Base-by-base conservation (phyloP, 2,888 invertebrate species). In the Drosophila nr. medialis region DNA sequence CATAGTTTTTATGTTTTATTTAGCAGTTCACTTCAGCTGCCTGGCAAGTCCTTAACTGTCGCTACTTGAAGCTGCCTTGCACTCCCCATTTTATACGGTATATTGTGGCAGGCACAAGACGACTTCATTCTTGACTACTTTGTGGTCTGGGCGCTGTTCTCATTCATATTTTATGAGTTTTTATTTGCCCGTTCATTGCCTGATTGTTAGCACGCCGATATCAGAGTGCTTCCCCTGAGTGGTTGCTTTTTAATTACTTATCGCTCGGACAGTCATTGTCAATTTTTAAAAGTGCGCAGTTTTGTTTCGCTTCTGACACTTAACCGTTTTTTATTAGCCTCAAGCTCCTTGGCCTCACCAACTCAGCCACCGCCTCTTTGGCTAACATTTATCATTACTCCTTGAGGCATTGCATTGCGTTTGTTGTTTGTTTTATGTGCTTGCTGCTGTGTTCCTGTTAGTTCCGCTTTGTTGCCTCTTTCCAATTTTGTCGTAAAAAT, bases 1-100 rank as follows among this genome's bases (percentile, higher is more conserved):
- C 90, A 86, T 90, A 86, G 75, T 88, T 90, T 86, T 88, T 88
- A 80, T 88, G 83, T 90, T 90, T 88, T 90, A 90, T 90, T 90
- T 86, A 80, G 75, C 60, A 61, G 65, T 30, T 38, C 2, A 8
- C n/a, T 36, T 49, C 50, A 53, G 68, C 65, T 65, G 42, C 27
- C 59, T 61, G 72, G 38, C 64, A 68, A 27, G 30, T 51, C 56
- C 69, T 70, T 68, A 55, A 49, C 66, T 56, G 59, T 51, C 61
- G 49, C 64, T 66, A 42, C 64, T 65, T 53, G 32, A 32, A 29
- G 62, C 38, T 64, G 42, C 49, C 62, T 75, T 66, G n/a, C 58
- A 51, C 56, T 66, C 30, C 69, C 42, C 54, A 64, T 71, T 87
- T 81, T 81, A 75, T 79, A 65, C 70, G 63, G 64, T 50, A 49